Evolutionary conservation across 2,888 invertebrate genomes (phyloP).

Genomic region (Hydraecia micacea): DNA sequence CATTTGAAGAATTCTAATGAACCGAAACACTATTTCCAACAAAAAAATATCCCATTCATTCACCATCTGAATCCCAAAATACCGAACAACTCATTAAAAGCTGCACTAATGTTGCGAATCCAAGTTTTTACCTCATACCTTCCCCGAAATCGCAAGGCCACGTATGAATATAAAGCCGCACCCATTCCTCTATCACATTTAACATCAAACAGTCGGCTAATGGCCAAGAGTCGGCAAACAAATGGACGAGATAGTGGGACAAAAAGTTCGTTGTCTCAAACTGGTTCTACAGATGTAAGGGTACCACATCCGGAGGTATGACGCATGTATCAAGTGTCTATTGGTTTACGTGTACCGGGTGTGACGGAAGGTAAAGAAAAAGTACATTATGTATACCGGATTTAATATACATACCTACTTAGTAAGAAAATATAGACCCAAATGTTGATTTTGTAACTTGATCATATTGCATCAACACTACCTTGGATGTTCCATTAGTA

Average conservation of each 20-base stretch:
- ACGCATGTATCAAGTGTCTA: conserved; percentile 76
- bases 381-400: conserved; percentile 20
- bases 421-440: not conserved
- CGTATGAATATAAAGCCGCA: conserved; percentile 65
- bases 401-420: conserved; percentile 49
- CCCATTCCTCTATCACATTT: conserved; percentile 71
- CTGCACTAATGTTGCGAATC: conserved; percentile 40
- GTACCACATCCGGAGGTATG: conserved; percentile 83
- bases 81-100: conserved; percentile 53
- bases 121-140: conserved; percentile 57
- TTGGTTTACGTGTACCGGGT: conserved; percentile 54
- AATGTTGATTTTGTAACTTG: conserved; percentile 26
- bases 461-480: conserved; percentile 3
- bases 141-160: conserved; percentile 69
- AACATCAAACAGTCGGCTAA: conserved; percentile 75
- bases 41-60: conserved; percentile 33
- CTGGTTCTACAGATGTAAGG: conserved; percentile 80
- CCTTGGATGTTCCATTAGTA: conserved; percentile 28
- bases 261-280: conserved; percentile 79
- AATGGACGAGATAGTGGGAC: conserved; percentile 79
- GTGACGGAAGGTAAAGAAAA: conserved; percentile 49
- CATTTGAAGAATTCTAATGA: conserved; percentile 18
- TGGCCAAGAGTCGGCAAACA: conserved; percentile 80
- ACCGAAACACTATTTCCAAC: conserved; percentile 16
- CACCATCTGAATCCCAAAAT: conserved; percentile 34